Percentiles rank a stretch among this genome's conserved stretches.
phyloP scores from a whole-genome alignment of 2,113 vertebrate species.

The Cebidichthys violaceus region DNA sequence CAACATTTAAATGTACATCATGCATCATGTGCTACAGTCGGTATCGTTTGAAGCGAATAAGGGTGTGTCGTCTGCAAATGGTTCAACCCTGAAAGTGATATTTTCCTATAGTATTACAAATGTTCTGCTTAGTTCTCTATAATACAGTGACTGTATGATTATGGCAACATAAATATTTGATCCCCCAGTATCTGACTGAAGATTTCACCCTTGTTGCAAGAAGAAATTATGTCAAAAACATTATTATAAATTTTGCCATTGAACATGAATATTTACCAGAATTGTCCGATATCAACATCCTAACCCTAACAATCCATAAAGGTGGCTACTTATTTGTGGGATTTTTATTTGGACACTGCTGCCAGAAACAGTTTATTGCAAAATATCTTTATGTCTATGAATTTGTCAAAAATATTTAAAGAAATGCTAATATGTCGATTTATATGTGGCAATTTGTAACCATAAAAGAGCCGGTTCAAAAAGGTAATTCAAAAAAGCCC shows the following conservation, averaged over 20 bases:
- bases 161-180: too few relatives aligned
- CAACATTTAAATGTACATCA: not conserved
- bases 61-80: not conserved
- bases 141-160: not conserved
- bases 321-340: not conserved
- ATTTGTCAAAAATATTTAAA: not conserved
- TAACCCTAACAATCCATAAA: not conserved
- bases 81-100: not conserved
- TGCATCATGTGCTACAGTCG: not conserved
- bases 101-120: not conserved
- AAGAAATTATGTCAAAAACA: not conserved
- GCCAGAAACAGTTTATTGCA: not conserved
- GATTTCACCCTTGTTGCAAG: not conserved
- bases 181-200: not conserved
- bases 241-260: not conserved
- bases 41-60: not conserved
- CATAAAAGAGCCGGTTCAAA: not conserved
- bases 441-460: not conserved
- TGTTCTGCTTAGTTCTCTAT: not conserved
- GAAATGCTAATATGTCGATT: not conserved
- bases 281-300: not conserved
- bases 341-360: too few relatives aligned
- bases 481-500: not conserved
- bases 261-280: not conserved
- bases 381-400: not conserved